Evolutionary conservation across 2,888 invertebrate genomes (phyloP), one percentile per base, ranked within the genome.

Genomic region (Cecidostiba fungosa): DNA sequence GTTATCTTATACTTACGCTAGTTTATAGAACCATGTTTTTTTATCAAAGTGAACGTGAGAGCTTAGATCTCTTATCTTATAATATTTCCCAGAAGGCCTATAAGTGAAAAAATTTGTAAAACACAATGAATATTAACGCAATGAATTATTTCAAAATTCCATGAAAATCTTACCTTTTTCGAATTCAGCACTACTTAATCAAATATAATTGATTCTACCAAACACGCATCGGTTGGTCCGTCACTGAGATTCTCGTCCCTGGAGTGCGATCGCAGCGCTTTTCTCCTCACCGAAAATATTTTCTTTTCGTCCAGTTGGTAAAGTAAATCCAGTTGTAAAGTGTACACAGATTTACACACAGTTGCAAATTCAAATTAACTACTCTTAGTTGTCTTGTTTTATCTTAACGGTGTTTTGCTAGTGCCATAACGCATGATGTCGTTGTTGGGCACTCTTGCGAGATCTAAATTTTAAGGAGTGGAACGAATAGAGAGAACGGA

Each of bases 241-340:
- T 66, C 26, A 26, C 66, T 66, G 66, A 12, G 29, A 66, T 66
- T 66, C 66, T 66, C n/a, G 16, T 2, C 66, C 0, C 66, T 29
- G 16, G 66, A 29, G 29, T 66, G 66, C 79, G 84, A 84, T 36
- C 12, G 79, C 69, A 84, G 79, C 84, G 84, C 78, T 78, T 73
- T 39, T 43, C 59, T 23, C 54, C n/a, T 10, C 66, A 66, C 66
- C 29, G 5, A 26, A 66, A 59, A 66, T 10, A 12, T 5, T 66
- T 26, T 26, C 66, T 23, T 59, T 23, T 66, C 14, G 29, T 8
- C 26, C 26, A 66, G 66, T 26, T 3, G 12, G 29, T 8, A 59
- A n/a, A n/a, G n/a, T n/a, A n/a, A n/a, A n/a, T n/a, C n/a, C n/a
- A n/a, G n/a, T n/a, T n/a, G n/a, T n/a, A n/a, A n/a, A 59, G 23